Base-by-base conservation (phyloP, 2,888 invertebrate species). In the Oxycera nigricornis region DNA sequence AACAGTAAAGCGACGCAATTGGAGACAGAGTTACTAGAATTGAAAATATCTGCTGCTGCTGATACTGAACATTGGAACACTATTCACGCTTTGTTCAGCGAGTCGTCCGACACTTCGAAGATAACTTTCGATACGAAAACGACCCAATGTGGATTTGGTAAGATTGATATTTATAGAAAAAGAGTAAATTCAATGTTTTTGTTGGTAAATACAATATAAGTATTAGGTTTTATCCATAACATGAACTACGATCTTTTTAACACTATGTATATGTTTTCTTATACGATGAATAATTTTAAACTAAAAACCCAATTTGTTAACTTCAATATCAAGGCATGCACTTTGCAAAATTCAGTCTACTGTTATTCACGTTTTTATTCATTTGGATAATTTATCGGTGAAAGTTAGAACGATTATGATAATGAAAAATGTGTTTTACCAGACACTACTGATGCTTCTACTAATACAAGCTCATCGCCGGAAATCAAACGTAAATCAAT, bases 31-130 rank as follows among this genome's bases (percentile, higher is more conserved):
- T 72, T 85, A 2, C 76, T 78, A 2, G 80, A 80, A 17, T 35
- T 83, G n/a, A 80, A 81, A 17, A 30, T 85, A 28, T 78, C 79
- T 20, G 80, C 80, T 73, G 82, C 82, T 6, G 79, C 78, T 3
- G 82, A 84, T 11, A 79, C 80, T 20, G 83, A 84, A 74, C 86
- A 85, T 72, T 85, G 85, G 84, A 82, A 82, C 55, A 84, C 83
- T 1, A 82, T 85, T 28, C 79, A 80, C 20, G 83, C 83, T 1
- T 65, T 85, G 20, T 85, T 84, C 30, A 79, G 78, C 0, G 59
- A 41, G 55, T n/a, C 41, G 17, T 9, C 28, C 14, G 26, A 67
- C 2, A 65, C 39, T 1, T 11, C 24, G 9, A 22, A 41, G 9
- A 26, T 28, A 28, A 41, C 7, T 1, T 17, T 41, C 6, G 65